These are phyloP conservation scores for Drosophila novamexicana DNA, from an alignment of 1,140 invertebrate species.

Conservation along the genomic window DNA sequence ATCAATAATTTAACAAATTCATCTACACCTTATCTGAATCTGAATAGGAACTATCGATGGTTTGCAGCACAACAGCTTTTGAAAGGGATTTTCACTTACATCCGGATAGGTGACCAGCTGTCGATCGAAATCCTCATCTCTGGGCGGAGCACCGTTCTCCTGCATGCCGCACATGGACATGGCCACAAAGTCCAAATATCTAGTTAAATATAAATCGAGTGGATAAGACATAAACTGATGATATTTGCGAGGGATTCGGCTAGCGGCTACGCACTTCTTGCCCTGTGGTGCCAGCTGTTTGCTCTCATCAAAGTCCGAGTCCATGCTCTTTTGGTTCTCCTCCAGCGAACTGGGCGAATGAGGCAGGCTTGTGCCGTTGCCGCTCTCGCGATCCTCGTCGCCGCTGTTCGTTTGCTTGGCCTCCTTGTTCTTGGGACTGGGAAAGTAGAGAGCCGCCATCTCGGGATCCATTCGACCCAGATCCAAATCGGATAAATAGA, in stretches of 20 bases:
- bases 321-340: slow-evolving; percentile 88
- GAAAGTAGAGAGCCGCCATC: slow-evolving; percentile 95
- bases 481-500: slow-evolving; percentile 97
- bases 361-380: slow-evolving; percentile 96
- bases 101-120: slow-evolving; percentile 87
- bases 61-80: neutral
- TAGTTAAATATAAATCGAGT: slow-evolving; percentile 51
- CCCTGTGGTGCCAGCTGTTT: slow-evolving; percentile 86
- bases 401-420: slow-evolving; percentile 69
- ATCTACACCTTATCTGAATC: too few species aligned
- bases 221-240: neutral
- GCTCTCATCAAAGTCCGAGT: slow-evolving; percentile 92
- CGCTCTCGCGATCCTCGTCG: slow-evolving; percentile 97
- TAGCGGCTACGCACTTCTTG: slow-evolving; percentile 84
- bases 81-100: slow-evolving; percentile 60
- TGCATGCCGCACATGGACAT: slow-evolving; percentile 93
- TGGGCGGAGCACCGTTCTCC: slow-evolving; percentile 86
- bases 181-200: slow-evolving; percentile 87
- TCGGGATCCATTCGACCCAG: slow-evolving; percentile 95
- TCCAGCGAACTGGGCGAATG: slow-evolving; percentile 95
- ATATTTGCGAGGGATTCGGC: neutral
- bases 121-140: slow-evolving; percentile 89
- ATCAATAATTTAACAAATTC: too few species aligned
- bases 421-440: slow-evolving; percentile 84
- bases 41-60: slow-evolving; percentile 7